Base-by-base conservation (phyloP, 2,797 vertebrate species). In the Scolopax rusticola region DNA sequence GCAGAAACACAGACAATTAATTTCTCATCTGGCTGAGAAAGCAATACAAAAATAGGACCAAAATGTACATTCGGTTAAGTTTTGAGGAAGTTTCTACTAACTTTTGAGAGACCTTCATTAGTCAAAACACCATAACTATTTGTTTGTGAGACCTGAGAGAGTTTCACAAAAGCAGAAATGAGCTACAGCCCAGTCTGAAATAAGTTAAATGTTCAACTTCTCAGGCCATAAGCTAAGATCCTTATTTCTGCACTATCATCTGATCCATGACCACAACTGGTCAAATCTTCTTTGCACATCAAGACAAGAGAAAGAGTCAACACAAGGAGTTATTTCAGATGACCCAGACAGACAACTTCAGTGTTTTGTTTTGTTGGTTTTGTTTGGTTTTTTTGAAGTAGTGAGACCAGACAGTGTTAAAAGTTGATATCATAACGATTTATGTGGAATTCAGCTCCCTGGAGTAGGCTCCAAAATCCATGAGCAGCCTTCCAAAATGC, bases 371-470 rank as follows among this genome's bases (percentile, higher is more conserved):
- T 50, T 15, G 21, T 36, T 47, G 47, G 14, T 23, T 20, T 56
- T 16, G 16, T 5, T 8, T 47, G 45, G 45, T n/a, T 33, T 3
- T 45, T 79, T 21, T 84, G 38, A 64, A 82, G 50, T 12, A 53
- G 65, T 3, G 65, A 87, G 88, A 78, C 19, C 77, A 64, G 74
- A 15, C 89, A 86, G 75, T 43, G 93, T 80, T 97, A 73, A 28
- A 95, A 96, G 95, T 91, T 97, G 96, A 93, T 90, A 96, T 91
- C 54, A 70, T 88, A 97, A 92, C 67, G 25, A 88, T 71, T 71
- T 3, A 1, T 15, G 51, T 60, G 82, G 92, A 92, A 95, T 95
- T 82, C 95, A 83, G 86, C 82, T 68, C 76, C 83, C 51, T 56
- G 53, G 17, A 90, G 60, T 86, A 47, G 30, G 67, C 89, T 97